phyloP scores from a whole-genome alignment of 2,797 vertebrate species.

The Siniperca scherzeri region DNA sequence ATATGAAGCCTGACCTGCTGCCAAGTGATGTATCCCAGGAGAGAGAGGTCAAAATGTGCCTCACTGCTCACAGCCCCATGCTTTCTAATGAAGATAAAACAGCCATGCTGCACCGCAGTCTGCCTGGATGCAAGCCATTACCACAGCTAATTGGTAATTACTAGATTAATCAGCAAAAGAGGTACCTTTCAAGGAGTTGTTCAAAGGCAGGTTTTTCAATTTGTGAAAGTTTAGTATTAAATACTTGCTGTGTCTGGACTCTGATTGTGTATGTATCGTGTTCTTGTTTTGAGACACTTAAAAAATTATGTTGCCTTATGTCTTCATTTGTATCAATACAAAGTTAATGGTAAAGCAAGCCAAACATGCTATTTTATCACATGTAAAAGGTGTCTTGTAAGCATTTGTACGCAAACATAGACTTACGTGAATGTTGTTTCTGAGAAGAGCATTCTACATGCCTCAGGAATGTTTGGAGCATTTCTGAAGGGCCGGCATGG shows the following conservation, averaged over 20 bases:
- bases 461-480: conserved; percentile 47
- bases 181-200: conserved; percentile 41
- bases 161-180: conserved; percentile 72
- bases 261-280: conserved; percentile 1
- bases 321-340: conserved; percentile 1
- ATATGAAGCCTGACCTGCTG: conserved; percentile 70
- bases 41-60: conserved; percentile 64
- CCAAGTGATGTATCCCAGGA: conserved; percentile 70
- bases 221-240: conserved; percentile 34
- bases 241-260: conserved; percentile 2
- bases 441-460: conserved; percentile 33
- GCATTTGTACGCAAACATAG: conserved; percentile 29
- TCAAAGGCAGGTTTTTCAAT: conserved; percentile 35
- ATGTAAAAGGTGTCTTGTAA: conserved; percentile 7
- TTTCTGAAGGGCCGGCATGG: conserved; percentile 62
- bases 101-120: conserved; percentile 57
- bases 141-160: conserved; percentile 76
- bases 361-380: conserved; percentile 2
- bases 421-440: conserved; percentile 34
- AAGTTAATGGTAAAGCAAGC: conserved; percentile 9
- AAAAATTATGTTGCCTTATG: background rate
- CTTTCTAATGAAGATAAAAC: conserved; percentile 80
- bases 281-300: background rate
- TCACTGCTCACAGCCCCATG: conserved; percentile 49
- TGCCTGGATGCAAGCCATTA: conserved; percentile 75